Base-by-base conservation (phyloP, 2,888 invertebrate genomes). In the Lepidonotus clava region DNA sequence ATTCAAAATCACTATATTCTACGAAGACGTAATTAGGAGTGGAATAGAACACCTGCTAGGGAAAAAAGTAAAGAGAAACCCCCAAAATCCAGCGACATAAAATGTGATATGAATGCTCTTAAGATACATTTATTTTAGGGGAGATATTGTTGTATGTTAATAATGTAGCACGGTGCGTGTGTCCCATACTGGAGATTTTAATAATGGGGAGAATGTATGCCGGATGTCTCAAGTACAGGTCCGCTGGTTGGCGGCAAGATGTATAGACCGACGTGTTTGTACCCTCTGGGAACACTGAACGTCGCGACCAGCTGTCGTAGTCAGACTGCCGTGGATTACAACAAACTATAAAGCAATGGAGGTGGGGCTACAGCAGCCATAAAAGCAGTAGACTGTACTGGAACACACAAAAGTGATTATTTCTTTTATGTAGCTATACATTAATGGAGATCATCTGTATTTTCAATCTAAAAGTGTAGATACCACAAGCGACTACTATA, bases 391-490 rank as follows among this genome's bases (percentile, higher is more conserved):
- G n/a, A 61, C 61, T 61, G 61, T 61, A 24, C 61, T 4, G 11
- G 28, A 28, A 32, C 11, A 2, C 11, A 61, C 28, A n/a, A n/a
- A n/a, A 61, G 11, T 24, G 61, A 61, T 18, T 61, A 24, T n/a
- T 61, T 4, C 61, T 18, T n/a, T 61, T 61, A 18, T 61, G 61
- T 61, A 61, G 61, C 61, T 61, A 61, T 24, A 61, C 61, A 14
- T 61, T 53, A 61, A 61, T 61, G 61, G 61, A 28, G 28, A 61
- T 61, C 61, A 61, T 61, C 24, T 61, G 61, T 61, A 61, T 61
- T 61, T 61, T 61, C 61, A 61, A 61, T 61, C 61, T 61, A 61
- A 61, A 61, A 6, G 28, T 61, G 61, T 61, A 61, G 61, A 61
- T 61, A 61, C 61, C n/a, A n/a, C n/a, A 24, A 61, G n/a, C 24